Conservation (phyloP, 1,140 invertebrate species). For the Atta texana region DNA sequence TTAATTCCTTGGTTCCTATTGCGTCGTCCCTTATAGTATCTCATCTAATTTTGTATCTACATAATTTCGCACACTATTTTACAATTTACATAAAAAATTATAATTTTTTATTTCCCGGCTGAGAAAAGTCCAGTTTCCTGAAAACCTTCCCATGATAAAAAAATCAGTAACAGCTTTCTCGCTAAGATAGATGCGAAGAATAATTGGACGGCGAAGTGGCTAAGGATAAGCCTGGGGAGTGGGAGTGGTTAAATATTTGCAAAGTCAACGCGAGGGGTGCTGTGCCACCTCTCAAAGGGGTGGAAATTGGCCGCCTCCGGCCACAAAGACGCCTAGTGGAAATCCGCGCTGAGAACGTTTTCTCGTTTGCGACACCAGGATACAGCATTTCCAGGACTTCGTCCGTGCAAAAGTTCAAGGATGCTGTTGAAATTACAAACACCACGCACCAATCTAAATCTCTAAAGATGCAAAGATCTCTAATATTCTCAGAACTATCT, state of each 20-base stretch:
- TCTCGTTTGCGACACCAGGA: conserved; percentile 53
- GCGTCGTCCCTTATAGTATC: not conserved
- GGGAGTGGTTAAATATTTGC: conserved; percentile 55
- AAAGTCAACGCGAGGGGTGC: conserved; percentile 58
- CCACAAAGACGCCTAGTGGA: conserved; percentile 53
- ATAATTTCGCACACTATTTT: not conserved
- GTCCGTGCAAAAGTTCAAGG: conserved; percentile 22
- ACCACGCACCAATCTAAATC: conserved; percentile 11
- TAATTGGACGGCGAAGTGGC: conserved; percentile 60
- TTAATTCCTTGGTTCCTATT: not conserved
- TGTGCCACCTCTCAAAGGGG: conserved; percentile 11
- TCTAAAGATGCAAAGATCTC: not conserved
- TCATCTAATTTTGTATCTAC: not conserved
- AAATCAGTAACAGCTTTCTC: conserved; percentile 31
- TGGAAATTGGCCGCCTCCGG: conserved; percentile 63
- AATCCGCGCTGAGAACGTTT: conserved; percentile 48
- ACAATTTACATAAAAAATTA: not conserved
- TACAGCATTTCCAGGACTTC: conserved; percentile 13
- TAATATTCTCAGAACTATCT: not conserved
- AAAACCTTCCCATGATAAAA: not conserved
- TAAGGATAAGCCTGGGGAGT: conserved; percentile 15
- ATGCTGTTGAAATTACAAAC: conserved; percentile 34
- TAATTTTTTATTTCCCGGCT: not conserved
- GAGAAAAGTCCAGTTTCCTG: conserved; percentile 1
- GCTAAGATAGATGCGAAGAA: conserved; percentile 42